Percentiles rank a stretch among this genome's conserved stretches.
These are phyloP conservation scores for Yponomeuta cagnagella DNA, from an alignment of 2,888 invertebrate genomes.

Conservation along the genomic window DNA sequence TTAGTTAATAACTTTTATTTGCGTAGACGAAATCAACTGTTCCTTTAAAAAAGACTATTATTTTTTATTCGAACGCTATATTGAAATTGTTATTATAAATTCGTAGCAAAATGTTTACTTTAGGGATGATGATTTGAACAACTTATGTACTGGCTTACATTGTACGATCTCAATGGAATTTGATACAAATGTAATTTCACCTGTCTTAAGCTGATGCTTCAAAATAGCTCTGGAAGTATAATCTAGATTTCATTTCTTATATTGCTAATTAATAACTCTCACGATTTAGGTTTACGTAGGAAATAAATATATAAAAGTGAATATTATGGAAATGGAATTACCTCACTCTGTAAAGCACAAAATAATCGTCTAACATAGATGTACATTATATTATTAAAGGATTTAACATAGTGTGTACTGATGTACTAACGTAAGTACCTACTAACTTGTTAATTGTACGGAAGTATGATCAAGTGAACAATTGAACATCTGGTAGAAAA, in stretches of 20 bases:
- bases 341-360: constrained; percentile 10
- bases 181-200: too few species aligned
- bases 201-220: too few species aligned
- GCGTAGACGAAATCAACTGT: background rate
- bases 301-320: background rate
- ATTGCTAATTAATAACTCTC: background rate
- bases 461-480: background rate
- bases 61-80: background rate
- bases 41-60: background rate
- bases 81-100: too few species aligned
- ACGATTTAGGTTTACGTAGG: background rate
- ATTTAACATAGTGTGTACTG: background rate
- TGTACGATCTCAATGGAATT: too few species aligned
- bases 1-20: background rate
- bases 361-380: background rate
- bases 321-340: constrained; percentile 5
- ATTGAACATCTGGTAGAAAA: background rate
- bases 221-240: too few species aligned
- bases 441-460: background rate
- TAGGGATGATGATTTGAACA: too few species aligned
- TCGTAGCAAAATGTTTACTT: too few species aligned
- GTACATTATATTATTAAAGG: background rate
- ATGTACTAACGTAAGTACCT: background rate
- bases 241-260: too few species aligned
- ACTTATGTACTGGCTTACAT: too few species aligned